Evolutionary conservation across 92 coral and sea anemone species (phyloP), one percentile per base, ranked within the genome.

Genomic region (Zoanthus solanderi): DNA sequence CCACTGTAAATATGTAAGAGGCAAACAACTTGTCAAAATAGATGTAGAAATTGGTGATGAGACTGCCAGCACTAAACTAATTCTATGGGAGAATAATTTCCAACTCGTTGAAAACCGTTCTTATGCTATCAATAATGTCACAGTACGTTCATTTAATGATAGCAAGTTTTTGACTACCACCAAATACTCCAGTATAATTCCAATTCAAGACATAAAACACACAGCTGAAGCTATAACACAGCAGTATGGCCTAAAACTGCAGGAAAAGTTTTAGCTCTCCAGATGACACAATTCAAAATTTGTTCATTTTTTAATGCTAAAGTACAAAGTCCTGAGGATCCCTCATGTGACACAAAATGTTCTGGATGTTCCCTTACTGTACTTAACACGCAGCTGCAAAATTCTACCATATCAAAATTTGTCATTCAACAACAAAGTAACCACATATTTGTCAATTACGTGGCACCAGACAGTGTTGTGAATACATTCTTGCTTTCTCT

Each of bases 61-160:
- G 71, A 57, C 75, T 30, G 85, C 85, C 15, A 63, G 72, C 53
- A 81, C 47, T 57, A 81, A 79, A 60, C 85, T 81, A 67, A 67
- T 67, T 67, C 72, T 67, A 23, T 67, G 72, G 72, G 72, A 67
- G 72, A 67, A 67, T 67, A 67, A 67, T 30, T 67, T 67, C 72
- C 72, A 67, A 67, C 72, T 67, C 28, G 72, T 30, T 67, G 44
- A 67, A 67, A 30, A 67, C 72, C 8, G 37, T 67, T 67, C 72
- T 67, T 67, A 83, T 68, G 45, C 78, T 61, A 80, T 80, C 42
- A 80, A 60, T 54, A 63, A 56, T 80, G 85, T 80, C 44, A 80
- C 71, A 56, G 85, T 80, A 7, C 74, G 85, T 58, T 56, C 85
- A 28, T 80, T 80, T 80, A 80, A 58, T 80, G 85, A 80, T 58